A percentile compares a stretch with the other conserved stretches of the same genome.
Conservation (phyloP, 2,888 invertebrate species). For the Bembecia ichneumoniformis region DNA sequence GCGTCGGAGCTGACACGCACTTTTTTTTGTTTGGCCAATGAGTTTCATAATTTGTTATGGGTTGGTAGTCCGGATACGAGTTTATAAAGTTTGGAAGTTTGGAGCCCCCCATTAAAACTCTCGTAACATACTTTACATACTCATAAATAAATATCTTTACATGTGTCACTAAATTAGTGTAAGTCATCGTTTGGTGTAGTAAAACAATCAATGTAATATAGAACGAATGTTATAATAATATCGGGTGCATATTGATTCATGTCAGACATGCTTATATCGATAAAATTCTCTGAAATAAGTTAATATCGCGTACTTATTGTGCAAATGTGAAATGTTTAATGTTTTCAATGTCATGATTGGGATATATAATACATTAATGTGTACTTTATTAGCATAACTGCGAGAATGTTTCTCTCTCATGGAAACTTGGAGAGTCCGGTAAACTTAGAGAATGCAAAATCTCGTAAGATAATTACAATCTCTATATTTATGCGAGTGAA, state of each 20-base stretch:
- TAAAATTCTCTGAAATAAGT: neutral
- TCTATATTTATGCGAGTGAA: too few species aligned
- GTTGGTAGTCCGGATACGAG: constrained; percentile 10
- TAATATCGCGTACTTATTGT: neutral
- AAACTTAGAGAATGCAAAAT: too few species aligned
- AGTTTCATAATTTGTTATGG: constrained; percentile 14
- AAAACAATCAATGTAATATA: constrained; percentile 10
- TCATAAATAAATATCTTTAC: constrained; percentile 10
- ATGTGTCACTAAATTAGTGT: constrained; percentile 14
- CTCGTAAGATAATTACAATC: too few species aligned
- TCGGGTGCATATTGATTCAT: neutral
- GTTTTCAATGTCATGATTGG: neutral
- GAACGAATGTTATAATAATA: neutral
- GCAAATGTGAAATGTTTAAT: neutral
- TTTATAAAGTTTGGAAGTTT: constrained; percentile 15
- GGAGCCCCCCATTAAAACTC: constrained; percentile 17
- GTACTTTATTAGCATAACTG: neutral
- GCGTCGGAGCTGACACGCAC: too few species aligned
- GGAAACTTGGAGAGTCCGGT: neutral
- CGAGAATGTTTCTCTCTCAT: constrained; percentile 1
- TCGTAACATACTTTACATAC: constrained; percentile 8
- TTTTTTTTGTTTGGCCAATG: constrained; percentile 17
- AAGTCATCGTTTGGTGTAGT: constrained; percentile 10
- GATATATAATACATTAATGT: neutral
- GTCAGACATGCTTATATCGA: neutral